Conservation (phyloP, 37 sponge, comb jelly and placozoan genomes). For the Petrosia ficiformis region DNA sequence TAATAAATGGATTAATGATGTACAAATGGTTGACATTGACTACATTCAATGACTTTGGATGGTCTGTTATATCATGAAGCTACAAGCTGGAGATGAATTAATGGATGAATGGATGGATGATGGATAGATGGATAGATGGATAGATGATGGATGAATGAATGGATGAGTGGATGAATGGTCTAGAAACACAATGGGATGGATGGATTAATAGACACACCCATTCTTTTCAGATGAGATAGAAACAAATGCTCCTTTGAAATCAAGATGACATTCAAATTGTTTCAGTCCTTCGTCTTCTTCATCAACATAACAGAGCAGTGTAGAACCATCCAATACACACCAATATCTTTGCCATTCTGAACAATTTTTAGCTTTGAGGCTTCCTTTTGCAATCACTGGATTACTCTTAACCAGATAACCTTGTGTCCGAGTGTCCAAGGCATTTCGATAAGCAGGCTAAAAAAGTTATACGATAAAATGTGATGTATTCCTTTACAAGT, state of each 20-base stretch:
- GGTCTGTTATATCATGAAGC: no score
- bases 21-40: no score
- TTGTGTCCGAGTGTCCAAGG: constrained; percentile 29
- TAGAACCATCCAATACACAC: constrained; percentile 80
- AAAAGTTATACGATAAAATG: neutral
- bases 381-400: neutral
- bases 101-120: no score
- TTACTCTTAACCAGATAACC: constrained; percentile 60
- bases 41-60: no score
- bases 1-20: no score
- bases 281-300: constrained; percentile 75
- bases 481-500: neutral
- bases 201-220: constrained; percentile 18
- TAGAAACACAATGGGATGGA: no score
- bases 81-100: no score
- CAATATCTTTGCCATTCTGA: constrained; percentile 43
- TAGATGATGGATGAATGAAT: no score
- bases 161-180: no score
- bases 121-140: no score
- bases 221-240: constrained; percentile 26
- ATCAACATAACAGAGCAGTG: constrained; percentile 64
- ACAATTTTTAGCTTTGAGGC: constrained; percentile 8
- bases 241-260: constrained; percentile 28
- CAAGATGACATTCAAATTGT: constrained; percentile 37
- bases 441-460: constrained; percentile 38